Percentiles rank a stretch among this genome's conserved stretches.
phyloP scores from a whole-genome alignment of 2,888 invertebrate species.

The Meandrusa payeni region DNA sequence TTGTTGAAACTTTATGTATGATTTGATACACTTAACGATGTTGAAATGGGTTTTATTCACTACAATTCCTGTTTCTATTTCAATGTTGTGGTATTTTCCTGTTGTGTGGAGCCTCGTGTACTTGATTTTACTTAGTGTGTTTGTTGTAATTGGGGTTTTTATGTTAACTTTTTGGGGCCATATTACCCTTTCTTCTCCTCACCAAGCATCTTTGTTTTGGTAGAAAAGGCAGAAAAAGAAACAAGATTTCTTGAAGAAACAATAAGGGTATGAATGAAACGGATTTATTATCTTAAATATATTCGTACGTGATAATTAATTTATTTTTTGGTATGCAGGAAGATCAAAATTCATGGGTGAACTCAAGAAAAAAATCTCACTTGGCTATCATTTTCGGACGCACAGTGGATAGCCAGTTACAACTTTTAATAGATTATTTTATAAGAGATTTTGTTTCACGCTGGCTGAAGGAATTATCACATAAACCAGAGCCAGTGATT shows the following conservation, averaged over 20 bases:
- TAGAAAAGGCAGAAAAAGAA: constrained; percentile 82
- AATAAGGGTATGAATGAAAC: constrained; percentile 73
- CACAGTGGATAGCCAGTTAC: constrained; percentile 90
- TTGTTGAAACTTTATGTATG: constrained; percentile 10
- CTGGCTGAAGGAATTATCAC: constrained; percentile 87
- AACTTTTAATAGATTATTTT: constrained; percentile 90
- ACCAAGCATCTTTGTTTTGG: constrained; percentile 81
- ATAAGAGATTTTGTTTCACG: constrained; percentile 89
- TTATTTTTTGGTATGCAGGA: constrained; percentile 43
- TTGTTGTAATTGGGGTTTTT: constrained; percentile 50
- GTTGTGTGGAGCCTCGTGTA: constrained; percentile 52
- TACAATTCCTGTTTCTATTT: constrained; percentile 46
- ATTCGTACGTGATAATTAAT: constrained; percentile 6
- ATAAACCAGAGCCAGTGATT: constrained; percentile 83
- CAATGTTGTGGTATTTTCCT: constrained; percentile 58
- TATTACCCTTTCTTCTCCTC: constrained; percentile 82
- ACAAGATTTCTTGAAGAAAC: constrained; percentile 81
- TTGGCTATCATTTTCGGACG: constrained; percentile 91
- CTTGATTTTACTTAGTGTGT: constrained; percentile 48
- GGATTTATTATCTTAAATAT: background rate
- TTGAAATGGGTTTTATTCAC: constrained; percentile 50
- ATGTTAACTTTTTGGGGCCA: constrained; percentile 81
- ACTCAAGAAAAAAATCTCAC: constrained; percentile 70
- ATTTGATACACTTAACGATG: constrained; percentile 40
- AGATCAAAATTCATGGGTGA: constrained; percentile 64